Percentiles rank a stretch among this genome's conserved stretches.
Evolutionary conservation across 2,888 invertebrate genomes (phyloP).

Genomic region (Athrips mouffetella): DNA sequence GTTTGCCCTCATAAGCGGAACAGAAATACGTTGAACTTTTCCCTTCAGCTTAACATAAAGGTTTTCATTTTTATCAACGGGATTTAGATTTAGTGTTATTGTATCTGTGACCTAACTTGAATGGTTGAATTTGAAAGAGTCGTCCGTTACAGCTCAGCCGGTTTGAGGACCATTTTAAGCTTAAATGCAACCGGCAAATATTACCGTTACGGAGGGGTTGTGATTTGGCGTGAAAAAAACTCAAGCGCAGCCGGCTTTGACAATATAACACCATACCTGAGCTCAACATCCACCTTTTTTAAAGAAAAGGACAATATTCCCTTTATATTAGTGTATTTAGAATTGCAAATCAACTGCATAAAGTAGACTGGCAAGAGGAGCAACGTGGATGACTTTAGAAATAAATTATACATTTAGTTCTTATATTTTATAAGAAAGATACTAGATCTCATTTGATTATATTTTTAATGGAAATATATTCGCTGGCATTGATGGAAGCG

Average conservation of each 20-base stretch:
- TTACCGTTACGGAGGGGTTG: conserved; percentile 57
- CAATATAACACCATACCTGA: conserved; percentile 36
- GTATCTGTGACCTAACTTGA: conserved; percentile 9
- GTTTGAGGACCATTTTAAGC: conserved; percentile 41
- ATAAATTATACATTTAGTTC: conserved; percentile 1
- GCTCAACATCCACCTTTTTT: conserved; percentile 15
- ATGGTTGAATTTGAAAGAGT: conserved; percentile 26
- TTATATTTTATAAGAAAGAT: neutral
- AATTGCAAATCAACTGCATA: conserved; percentile 32
- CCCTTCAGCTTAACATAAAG: conserved; percentile 19
- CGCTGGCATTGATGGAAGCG: conserved; percentile 50
- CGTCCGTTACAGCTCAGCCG: conserved; percentile 57
- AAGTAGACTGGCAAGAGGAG: neutral
- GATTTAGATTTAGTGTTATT: too few species aligned
- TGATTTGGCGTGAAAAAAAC: conserved; percentile 45
- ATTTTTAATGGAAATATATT: conserved; percentile 45
- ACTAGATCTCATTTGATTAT: neutral
- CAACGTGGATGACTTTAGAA: neutral
- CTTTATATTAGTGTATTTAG: conserved; percentile 18
- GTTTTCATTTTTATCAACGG: too few species aligned
- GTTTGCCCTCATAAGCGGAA: conserved; percentile 42
- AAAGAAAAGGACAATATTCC: conserved; percentile 15
- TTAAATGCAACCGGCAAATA: conserved; percentile 42
- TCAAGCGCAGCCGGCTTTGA: conserved; percentile 41
- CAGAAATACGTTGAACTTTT: conserved; percentile 27